Conservation (phyloP, 2,888 invertebrate species). For the Osmoderma eremita region DNA sequence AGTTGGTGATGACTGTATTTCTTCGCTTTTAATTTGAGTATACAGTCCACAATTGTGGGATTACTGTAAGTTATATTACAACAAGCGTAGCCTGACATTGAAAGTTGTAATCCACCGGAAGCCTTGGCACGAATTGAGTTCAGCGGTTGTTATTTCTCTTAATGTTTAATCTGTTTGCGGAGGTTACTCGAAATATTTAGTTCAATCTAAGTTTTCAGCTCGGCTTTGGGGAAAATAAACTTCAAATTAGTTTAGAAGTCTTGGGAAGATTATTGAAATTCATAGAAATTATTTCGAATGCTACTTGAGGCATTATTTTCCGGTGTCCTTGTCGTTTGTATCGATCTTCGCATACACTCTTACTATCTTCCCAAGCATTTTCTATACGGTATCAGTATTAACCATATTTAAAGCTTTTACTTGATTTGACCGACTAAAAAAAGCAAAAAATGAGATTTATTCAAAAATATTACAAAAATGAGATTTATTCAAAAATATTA, state of each 20-base stretch:
- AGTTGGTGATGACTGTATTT: neutral
- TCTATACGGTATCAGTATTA: too few relatives aligned
- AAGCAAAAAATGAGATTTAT: too few relatives aligned
- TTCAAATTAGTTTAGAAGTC: neutral
- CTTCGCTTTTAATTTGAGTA: neutral
- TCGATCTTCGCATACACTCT: too few relatives aligned
- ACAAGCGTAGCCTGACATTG: constrained; percentile 6
- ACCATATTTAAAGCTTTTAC: too few relatives aligned
- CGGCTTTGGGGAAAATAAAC: neutral
- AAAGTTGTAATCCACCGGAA: constrained; percentile 2
- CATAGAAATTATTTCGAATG: neutral
- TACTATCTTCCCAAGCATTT: too few relatives aligned
- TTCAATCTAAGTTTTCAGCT: neutral
- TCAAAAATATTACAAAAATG: too few relatives aligned
- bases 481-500: too few relatives aligned
- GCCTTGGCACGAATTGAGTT: neutral
- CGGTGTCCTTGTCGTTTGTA: too few relatives aligned
- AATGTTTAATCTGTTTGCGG: neutral
- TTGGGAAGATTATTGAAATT: neutral
- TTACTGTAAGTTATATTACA: constrained; percentile 8
- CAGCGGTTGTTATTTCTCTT: neutral
- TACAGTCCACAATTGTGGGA: neutral
- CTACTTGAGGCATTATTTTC: too few relatives aligned
- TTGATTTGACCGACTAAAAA: too few relatives aligned
- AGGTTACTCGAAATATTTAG: neutral